Evolutionary conservation across 2,113 vertebrate species (phyloP).

Genomic region (Anolis carolinensis): DNA sequence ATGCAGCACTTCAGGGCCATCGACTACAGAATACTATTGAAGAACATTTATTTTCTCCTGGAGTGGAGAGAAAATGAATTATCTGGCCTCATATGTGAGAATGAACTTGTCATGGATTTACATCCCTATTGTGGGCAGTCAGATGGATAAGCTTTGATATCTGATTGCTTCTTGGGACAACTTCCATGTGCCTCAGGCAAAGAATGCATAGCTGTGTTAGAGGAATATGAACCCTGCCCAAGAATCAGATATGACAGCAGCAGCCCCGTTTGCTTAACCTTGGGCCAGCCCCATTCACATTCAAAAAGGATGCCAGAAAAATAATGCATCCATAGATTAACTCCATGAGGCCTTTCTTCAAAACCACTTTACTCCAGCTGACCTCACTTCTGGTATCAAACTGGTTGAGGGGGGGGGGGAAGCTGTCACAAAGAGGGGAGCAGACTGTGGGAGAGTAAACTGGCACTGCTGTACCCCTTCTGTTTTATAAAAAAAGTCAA

Average conservation of each 20-base stretch:
- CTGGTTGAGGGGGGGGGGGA: neutral
- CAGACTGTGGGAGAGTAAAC: neutral
- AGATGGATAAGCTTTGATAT: neutral
- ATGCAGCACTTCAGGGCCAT: too few species aligned
- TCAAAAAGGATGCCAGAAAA: neutral
- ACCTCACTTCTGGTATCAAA: neutral
- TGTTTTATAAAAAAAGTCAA: neutral
- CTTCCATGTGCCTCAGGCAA: neutral
- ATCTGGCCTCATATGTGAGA: too few species aligned
- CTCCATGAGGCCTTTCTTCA: neutral
- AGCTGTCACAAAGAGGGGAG: neutral
- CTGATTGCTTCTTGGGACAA: neutral
- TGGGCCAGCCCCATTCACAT: neutral
- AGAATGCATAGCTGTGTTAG: neutral
- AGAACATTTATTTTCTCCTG: too few species aligned
- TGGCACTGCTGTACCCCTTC: neutral
- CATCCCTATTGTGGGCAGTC: too few species aligned
- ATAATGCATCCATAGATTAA: neutral
- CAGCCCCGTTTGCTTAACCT: neutral
- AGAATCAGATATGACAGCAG: neutral
- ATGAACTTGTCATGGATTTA: too few species aligned
- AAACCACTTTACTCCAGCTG: neutral
- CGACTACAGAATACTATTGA: too few species aligned
- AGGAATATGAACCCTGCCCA: neutral
- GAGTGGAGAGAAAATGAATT: too few species aligned